These are phyloP conservation scores for Hemicordylus capensis DNA, from an alignment of 2,113 vertebrate species.

Conservation along the genomic window DNA sequence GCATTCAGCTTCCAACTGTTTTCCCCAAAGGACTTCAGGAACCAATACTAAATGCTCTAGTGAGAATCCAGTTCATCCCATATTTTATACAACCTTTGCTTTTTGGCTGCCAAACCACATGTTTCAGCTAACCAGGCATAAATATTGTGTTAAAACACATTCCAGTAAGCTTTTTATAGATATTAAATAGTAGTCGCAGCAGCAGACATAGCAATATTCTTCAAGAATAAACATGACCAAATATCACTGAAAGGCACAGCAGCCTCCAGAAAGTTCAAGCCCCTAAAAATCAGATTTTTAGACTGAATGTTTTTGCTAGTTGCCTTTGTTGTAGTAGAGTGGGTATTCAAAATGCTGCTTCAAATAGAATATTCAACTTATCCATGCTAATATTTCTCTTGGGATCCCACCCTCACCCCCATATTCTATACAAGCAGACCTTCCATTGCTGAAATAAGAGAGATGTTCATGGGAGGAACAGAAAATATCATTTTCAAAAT, in stretches of 20 bases:
- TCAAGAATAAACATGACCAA: neutral
- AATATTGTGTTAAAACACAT: neutral
- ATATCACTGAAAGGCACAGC: neutral
- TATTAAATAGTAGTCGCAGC: neutral
- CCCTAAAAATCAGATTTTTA: neutral
- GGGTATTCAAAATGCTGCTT: neutral
- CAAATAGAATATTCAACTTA: neutral
- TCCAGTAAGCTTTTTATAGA: neutral
- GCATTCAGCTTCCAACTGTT: neutral
- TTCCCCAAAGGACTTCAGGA: neutral
- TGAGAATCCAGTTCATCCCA: neutral
- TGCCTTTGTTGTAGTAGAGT: neutral
- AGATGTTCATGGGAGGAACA: neutral
- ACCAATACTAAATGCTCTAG: neutral
- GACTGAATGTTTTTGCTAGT: neutral
- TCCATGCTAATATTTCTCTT: neutral
- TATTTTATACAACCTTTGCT: neutral
- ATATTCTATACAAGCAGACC: neutral
- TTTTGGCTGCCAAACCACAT: neutral
- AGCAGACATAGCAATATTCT: neutral
- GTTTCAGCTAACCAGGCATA: neutral
- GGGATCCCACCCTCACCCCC: too few relatives aligned
- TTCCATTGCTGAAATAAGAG: neutral
- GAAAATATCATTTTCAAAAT: neutral
- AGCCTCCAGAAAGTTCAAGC: neutral